Evolutionary conservation across 2,888 invertebrate species (phyloP).

Genomic region (Stenolophus ochropezus): DNA sequence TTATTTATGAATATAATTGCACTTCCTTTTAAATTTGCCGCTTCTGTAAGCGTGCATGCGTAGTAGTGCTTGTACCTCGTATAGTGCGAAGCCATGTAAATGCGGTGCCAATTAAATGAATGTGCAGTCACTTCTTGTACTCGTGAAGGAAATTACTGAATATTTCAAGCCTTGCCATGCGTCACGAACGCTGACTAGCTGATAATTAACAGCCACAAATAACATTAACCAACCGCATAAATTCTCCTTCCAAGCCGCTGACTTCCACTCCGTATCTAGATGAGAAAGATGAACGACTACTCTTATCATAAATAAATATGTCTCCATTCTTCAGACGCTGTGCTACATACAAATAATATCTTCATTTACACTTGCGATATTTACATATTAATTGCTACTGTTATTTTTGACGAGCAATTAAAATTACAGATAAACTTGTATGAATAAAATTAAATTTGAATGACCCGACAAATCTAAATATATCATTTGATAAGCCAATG

Average conservation of each 20-base stretch:
- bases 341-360: not conserved
- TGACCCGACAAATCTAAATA: not conserved
- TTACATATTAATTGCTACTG: constrained; percentile 27
- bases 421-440: not conserved
- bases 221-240: constrained; percentile 57
- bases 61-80: not conserved
- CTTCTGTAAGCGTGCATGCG: not conserved
- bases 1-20: not conserved
- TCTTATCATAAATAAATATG: constrained; percentile 41
- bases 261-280: constrained; percentile 36
- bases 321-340: constrained; percentile 6
- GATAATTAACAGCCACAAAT: constrained; percentile 59
- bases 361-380: not conserved
- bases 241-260: constrained; percentile 23
- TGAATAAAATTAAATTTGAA: not conserved
- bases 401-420: constrained; percentile 36
- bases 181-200: constrained; percentile 55
- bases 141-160: constrained; percentile 54
- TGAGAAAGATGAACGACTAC: constrained; percentile 37
- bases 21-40: not conserved
- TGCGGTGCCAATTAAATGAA: constrained; percentile 59
- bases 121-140: constrained; percentile 51
- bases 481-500: not conserved
- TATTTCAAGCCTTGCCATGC: constrained; percentile 56
- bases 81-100: constrained; percentile 31